Conservation (phyloP, 2,113 vertebrate species). For the Sclerurus mexicanus region DNA sequence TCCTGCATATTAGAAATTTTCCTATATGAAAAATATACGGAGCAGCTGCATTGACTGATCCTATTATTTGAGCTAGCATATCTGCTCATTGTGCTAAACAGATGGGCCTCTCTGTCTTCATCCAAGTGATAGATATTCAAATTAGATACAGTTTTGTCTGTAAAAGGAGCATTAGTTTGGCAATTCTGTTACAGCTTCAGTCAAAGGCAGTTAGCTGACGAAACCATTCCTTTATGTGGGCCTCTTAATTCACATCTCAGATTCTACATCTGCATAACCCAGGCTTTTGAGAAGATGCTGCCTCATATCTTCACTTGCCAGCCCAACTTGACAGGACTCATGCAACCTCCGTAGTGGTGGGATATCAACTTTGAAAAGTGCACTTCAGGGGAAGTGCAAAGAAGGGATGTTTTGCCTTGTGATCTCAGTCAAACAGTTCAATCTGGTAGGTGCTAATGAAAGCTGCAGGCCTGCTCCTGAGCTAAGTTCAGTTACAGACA, state of each 20-base stretch:
- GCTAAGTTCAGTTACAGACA: background rate
- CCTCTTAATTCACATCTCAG: background rate
- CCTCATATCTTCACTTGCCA: background rate
- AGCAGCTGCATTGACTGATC: background rate
- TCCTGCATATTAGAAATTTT: background rate
- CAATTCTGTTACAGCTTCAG: background rate
- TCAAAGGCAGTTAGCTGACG: background rate
- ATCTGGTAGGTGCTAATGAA: background rate
- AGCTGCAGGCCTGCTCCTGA: background rate
- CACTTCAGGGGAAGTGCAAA: background rate
- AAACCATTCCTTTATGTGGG: background rate
- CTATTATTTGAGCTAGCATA: background rate
- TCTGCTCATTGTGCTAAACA: background rate
- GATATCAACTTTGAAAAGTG: background rate
- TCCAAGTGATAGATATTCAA: background rate
- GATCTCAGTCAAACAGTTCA: background rate
- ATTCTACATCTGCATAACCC: background rate
- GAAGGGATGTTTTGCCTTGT: background rate
- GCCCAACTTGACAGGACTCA: background rate
- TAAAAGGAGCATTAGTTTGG: background rate
- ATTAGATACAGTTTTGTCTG: background rate
- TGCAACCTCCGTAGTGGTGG: fast-evolving
- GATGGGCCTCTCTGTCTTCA: background rate
- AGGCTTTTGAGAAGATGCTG: background rate
- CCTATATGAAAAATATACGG: background rate